A percentile compares a stretch with the other conserved stretches of the same genome.
Conservation (phyloP, 2,888 invertebrate species). For the Alitta virens region DNA sequence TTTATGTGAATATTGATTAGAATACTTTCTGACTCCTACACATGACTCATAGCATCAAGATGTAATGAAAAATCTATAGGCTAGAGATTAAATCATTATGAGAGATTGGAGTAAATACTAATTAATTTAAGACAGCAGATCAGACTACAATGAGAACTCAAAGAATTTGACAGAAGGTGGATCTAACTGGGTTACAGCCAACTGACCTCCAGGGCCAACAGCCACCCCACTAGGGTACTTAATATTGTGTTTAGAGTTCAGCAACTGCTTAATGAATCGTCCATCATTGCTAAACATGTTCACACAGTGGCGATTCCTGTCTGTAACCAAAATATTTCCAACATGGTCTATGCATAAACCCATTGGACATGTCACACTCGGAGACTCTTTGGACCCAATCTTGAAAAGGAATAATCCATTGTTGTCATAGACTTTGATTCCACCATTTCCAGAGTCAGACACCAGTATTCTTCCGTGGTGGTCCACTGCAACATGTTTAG, state of each 20-base stretch:
- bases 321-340: constrained; percentile 11
- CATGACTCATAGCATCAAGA: too few species aligned
- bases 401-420: constrained; percentile 14
- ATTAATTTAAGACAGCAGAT: background rate
- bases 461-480: constrained; percentile 11
- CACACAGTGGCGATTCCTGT: constrained; percentile 15
- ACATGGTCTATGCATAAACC: constrained; percentile 8
- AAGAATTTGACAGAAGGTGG: constrained; percentile 14
- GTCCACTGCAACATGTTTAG: constrained; percentile 13
- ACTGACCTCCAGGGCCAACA: constrained; percentile 6
- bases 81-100: too few species aligned
- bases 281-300: constrained; percentile 15
- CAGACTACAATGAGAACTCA: constrained; percentile 7
- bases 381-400: constrained; percentile 15
- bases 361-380: constrained; percentile 14
- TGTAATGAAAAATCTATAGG: too few species aligned
- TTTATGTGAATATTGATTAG: too few species aligned
- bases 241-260: constrained; percentile 10
- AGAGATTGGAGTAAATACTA: too few species aligned
- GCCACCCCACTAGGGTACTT: constrained; percentile 11
- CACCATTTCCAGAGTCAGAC: constrained; percentile 16
- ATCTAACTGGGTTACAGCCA: constrained; percentile 11
- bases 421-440: constrained; percentile 14
- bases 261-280: constrained; percentile 9
- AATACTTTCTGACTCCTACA: too few species aligned